phyloP scores from a whole-genome alignment of 1,140 invertebrate species.

The Linepithema humile region DNA sequence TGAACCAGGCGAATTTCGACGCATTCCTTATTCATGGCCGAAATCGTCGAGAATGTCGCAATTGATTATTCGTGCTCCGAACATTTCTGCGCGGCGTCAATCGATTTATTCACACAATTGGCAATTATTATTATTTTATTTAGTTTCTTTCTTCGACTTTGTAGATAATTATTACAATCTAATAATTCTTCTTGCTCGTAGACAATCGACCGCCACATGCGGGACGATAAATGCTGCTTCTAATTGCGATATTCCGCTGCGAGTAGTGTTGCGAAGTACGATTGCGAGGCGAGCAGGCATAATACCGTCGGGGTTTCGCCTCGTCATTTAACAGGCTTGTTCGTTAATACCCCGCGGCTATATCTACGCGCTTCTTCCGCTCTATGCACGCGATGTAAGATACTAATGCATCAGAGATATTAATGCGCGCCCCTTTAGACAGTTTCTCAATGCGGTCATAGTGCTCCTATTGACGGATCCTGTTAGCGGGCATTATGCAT shows the following conservation, averaged over 20 bases:
- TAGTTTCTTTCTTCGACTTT: too few species aligned
- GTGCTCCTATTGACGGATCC: conserved; percentile 10
- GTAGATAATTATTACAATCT: too few species aligned
- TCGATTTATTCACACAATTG: too few species aligned
- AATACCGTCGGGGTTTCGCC: conserved; percentile 8
- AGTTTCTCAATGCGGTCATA: neutral
- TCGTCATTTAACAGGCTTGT: conserved; percentile 24
- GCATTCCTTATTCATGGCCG: neutral
- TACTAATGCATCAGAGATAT: conserved; percentile 13
- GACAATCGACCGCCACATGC: too few species aligned
- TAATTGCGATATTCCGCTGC: too few species aligned
- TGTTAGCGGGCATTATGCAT: neutral
- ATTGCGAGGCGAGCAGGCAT: neutral
- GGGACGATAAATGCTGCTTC: too few species aligned
- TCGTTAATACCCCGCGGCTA: conserved; percentile 32
- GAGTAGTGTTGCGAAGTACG: too few species aligned
- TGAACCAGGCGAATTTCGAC: neutral
- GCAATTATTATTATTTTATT: too few species aligned
- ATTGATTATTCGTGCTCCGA: neutral
- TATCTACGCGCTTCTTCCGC: neutral
- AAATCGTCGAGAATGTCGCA: neutral
- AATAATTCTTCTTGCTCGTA: too few species aligned
- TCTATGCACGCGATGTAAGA: neutral
- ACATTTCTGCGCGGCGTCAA: too few species aligned
- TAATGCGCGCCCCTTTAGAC: neutral